Evolutionary conservation across 2,888 invertebrate species (phyloP).

Genomic region (Drosophila siamana): DNA sequence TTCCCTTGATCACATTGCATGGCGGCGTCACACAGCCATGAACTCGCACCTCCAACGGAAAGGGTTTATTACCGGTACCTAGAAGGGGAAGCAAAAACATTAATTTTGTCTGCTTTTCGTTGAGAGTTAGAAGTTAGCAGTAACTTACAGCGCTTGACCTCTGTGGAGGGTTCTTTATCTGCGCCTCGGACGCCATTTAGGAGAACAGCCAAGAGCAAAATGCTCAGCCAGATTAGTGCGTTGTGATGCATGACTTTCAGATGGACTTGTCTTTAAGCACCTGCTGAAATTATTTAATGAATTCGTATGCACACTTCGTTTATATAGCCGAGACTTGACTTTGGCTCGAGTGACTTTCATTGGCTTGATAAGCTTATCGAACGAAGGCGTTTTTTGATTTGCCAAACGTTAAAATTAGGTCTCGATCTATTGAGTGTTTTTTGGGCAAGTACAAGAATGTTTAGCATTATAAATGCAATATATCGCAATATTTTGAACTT

Average conservation of each 20-base stretch:
- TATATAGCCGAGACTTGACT: slow-evolving; percentile 42
- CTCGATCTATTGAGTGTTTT: slow-evolving; percentile 8
- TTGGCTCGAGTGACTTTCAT: slow-evolving; percentile 22
- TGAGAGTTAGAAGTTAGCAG: neutral
- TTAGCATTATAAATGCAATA: neutral
- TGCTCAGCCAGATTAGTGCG: slow-evolving; percentile 34
- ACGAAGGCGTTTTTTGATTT: slow-evolving; percentile 34
- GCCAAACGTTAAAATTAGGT: slow-evolving; percentile 10
- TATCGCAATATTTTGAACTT: too few relatives aligned
- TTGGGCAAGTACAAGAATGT: neutral
- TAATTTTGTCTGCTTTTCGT: neutral
- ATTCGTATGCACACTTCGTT: slow-evolving; percentile 25
- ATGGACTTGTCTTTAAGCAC: slow-evolving; percentile 28
- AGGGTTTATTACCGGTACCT: slow-evolving; percentile 76
- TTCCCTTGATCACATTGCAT: slow-evolving; percentile 81
- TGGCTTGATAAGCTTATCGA: slow-evolving; percentile 38
- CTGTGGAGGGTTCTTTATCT: slow-evolving; percentile 54
- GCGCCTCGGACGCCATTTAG: slow-evolving; percentile 19
- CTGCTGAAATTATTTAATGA: slow-evolving; percentile 31
- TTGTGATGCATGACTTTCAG: slow-evolving; percentile 49
- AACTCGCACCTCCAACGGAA: slow-evolving; percentile 76
- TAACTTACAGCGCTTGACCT: slow-evolving; percentile 72
- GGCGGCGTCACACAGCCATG: slow-evolving; percentile 80
- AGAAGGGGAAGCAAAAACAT: neutral
- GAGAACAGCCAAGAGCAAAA: slow-evolving; percentile 32